Evolutionary conservation across 2,113 vertebrate species (phyloP).

Genomic region (Vicugna pacos): DNA sequence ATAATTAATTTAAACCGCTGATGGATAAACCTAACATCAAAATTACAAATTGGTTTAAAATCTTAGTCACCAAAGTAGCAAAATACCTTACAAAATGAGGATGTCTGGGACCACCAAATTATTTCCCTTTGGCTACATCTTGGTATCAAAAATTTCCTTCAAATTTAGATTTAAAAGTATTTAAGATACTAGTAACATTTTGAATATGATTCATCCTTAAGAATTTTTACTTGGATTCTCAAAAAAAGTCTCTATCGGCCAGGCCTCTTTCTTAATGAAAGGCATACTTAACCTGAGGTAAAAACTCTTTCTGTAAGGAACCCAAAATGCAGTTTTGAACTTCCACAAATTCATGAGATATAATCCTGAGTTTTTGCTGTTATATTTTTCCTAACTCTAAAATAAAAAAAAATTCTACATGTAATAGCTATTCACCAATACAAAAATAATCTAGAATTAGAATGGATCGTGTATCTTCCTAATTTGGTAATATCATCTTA

Average conservation of each 20-base stretch:
- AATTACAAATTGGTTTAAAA: constrained; percentile 13
- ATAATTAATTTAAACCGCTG: not conserved
- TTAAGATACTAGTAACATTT: not conserved
- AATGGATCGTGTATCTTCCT: not conserved
- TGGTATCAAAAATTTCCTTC: constrained; percentile 12
- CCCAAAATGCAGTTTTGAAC: not conserved
- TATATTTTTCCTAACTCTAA: not conserved
- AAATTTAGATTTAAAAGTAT: constrained; percentile 9
- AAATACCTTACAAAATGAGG: not conserved
- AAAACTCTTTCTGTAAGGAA: not conserved
- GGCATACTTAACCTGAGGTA: not conserved
- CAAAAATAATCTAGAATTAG: not conserved
- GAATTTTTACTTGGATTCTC: not conserved
- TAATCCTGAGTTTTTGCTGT: not conserved
- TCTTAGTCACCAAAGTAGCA: not conserved
- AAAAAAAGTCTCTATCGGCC: not conserved
- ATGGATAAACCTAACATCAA: not conserved
- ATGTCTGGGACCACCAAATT: not conserved
- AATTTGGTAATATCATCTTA: not conserved
- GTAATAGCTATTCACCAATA: not conserved
- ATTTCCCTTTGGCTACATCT: not conserved
- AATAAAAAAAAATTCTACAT: not conserved
- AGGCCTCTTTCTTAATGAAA: constrained; percentile 32
- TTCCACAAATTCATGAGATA: not conserved
- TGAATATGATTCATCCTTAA: not conserved